Evolutionary conservation across 2,113 vertebrate species (phyloP).

Genomic region (Erpornis zantholeuca): DNA sequence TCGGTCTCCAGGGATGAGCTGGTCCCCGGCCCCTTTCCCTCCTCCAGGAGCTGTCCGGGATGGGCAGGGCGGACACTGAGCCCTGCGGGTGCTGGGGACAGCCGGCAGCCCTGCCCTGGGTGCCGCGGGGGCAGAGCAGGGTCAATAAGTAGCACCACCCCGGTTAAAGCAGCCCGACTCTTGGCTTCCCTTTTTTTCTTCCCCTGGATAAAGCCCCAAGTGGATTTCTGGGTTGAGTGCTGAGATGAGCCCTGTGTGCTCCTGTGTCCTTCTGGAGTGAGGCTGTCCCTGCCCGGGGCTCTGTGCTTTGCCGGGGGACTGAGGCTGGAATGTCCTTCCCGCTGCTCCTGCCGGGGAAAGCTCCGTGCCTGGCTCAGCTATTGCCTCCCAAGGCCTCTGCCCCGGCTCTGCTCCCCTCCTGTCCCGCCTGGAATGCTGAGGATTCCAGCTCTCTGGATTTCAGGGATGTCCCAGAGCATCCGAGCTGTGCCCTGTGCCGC

Average conservation of each 20-base stretch:
- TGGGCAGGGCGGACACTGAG: not conserved
- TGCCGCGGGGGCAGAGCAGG: rapidly evolving
- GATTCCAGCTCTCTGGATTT: no score
- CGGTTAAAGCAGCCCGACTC: not conserved
- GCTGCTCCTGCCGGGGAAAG: not conserved
- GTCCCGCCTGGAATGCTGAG: not conserved
- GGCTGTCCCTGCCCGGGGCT: not conserved
- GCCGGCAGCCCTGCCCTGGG: not conserved
- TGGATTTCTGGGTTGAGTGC: not conserved
- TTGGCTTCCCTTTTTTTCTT: not conserved
- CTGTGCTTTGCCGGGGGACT: rapidly evolving
- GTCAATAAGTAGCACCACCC: not conserved
- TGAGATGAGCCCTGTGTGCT: not conserved
- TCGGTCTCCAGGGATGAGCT: not conserved
- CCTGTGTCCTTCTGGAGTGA: not conserved
- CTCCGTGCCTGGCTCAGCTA: rapidly evolving
- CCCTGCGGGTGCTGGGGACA: not conserved
- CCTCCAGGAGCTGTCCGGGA: not conserved
- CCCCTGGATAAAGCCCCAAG: not conserved
- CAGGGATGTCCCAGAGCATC: not conserved
- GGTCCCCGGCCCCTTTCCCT: not conserved
- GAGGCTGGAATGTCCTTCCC: not conserved
- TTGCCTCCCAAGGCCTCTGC: not conserved
- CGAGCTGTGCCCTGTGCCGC: not conserved
- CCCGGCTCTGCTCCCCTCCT: not conserved